These are phyloP conservation scores for Polydrusus cervinus DNA, from an alignment of 2,888 invertebrate genomes.

Conservation along the genomic window DNA sequence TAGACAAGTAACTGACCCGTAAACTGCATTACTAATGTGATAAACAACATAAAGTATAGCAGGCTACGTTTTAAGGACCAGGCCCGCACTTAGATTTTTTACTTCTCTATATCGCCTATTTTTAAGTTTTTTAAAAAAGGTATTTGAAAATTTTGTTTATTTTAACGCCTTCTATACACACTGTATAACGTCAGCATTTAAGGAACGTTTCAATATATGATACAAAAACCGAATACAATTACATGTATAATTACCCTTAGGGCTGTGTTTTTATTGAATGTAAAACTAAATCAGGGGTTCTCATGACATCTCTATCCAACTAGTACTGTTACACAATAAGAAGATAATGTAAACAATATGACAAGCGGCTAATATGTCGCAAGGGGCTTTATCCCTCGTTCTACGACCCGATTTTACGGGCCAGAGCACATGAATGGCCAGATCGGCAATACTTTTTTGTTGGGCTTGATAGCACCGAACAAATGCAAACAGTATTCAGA, in stretches of 20 bases:
- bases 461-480: conserved; percentile 59
- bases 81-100: no score
- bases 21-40: no score
- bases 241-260: conserved; percentile 26
- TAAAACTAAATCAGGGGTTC: conserved; percentile 36
- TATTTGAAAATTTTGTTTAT: no score
- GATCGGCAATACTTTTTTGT: conserved; percentile 62
- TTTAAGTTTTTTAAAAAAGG: no score
- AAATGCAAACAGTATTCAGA: conserved; percentile 59
- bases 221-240: not conserved
- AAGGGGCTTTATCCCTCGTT: conserved; percentile 62
- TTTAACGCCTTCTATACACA: no score
- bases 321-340: conserved; percentile 66
- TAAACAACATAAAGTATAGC: no score
- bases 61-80: no score
- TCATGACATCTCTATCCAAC: conserved; percentile 66
- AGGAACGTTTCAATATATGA: not conserved
- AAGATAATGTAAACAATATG: conserved; percentile 72
- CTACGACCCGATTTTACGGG: conserved; percentile 64
- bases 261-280: conserved; percentile 32
- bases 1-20: no score
- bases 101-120: no score
- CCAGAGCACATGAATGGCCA: conserved; percentile 62
- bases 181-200: no score
- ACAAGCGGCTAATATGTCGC: conserved; percentile 71